Evolutionary conservation across 1,140 invertebrate genomes (phyloP).

Genomic region (Homalodisca vitripennis): DNA sequence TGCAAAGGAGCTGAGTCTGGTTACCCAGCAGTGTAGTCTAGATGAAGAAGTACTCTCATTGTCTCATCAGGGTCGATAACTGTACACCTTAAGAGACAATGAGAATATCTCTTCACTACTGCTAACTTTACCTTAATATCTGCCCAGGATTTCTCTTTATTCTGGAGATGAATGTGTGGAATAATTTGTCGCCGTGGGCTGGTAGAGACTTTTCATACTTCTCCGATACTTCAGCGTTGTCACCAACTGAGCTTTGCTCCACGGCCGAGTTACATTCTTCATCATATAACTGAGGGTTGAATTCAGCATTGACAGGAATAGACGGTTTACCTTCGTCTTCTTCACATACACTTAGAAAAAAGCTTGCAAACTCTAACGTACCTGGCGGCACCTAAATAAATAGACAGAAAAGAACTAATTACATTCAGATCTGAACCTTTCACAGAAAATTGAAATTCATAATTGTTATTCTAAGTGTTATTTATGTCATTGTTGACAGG

Average conservation of each 20-base stretch:
- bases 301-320: slow-evolving; percentile 49
- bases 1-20: too few species aligned
- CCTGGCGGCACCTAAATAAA: slow-evolving; percentile 37
- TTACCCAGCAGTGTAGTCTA: too few species aligned
- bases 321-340: slow-evolving; percentile 47
- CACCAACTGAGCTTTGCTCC: not conserved
- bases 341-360: slow-evolving; percentile 61
- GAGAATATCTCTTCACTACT: too few species aligned
- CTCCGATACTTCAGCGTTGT: slow-evolving; percentile 51
- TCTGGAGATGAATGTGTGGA: slow-evolving; percentile 73
- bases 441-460: too few species aligned
- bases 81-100: too few species aligned
- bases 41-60: too few species aligned
- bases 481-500: too few species aligned
- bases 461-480: too few species aligned
- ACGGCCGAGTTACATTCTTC: slow-evolving; percentile 35
- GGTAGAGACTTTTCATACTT: slow-evolving; percentile 76
- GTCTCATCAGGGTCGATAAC: too few species aligned
- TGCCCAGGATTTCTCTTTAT: slow-evolving; percentile 77
- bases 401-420: too few species aligned
- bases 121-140: slow-evolving; percentile 63
- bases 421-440: too few species aligned
- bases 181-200: slow-evolving; percentile 75
- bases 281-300: slow-evolving; percentile 50
- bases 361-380: slow-evolving; percentile 50